Percentiles rank a stretch among this genome's conserved stretches.
Evolutionary conservation across 1,140 invertebrate species (phyloP).

Genomic region (Ridgeia piscesae): DNA sequence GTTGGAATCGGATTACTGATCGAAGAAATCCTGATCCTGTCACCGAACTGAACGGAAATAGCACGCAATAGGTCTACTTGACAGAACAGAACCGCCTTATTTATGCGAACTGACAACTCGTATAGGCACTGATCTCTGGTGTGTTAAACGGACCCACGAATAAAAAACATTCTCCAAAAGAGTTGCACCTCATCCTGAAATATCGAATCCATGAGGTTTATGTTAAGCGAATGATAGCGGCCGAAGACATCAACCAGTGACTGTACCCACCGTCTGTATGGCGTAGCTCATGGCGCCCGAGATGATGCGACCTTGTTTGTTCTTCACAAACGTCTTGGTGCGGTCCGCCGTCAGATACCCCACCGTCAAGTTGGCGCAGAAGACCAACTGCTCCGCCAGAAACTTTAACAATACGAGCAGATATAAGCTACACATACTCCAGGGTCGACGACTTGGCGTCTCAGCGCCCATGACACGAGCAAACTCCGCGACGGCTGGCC

Average conservation of each 20-base stretch:
- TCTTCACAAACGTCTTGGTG: not conserved
- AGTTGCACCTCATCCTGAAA: not conserved
- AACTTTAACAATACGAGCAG: not conserved
- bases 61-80: not conserved
- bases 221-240: not conserved
- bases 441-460: not conserved
- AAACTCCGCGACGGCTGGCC: not conserved
- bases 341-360: conserved; percentile 20
- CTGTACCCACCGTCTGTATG: not conserved
- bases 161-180: not conserved
- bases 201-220: not conserved
- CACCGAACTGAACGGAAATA: not conserved
- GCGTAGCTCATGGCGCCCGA: conserved; percentile 25
- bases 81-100: not conserved
- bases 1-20: not conserved
- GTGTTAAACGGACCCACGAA: not conserved
- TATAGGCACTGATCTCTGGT: not conserved
- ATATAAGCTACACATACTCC: not conserved
- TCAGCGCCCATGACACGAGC: not conserved
- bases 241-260: not conserved
- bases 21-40: not conserved
- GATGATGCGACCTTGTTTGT: conserved; percentile 22
- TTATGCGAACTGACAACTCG: not conserved
- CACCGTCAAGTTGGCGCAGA: conserved; percentile 15
- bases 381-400: not conserved